Base-by-base conservation (phyloP, 2,797 vertebrate genomes). In the Cossypha polioptera region DNA sequence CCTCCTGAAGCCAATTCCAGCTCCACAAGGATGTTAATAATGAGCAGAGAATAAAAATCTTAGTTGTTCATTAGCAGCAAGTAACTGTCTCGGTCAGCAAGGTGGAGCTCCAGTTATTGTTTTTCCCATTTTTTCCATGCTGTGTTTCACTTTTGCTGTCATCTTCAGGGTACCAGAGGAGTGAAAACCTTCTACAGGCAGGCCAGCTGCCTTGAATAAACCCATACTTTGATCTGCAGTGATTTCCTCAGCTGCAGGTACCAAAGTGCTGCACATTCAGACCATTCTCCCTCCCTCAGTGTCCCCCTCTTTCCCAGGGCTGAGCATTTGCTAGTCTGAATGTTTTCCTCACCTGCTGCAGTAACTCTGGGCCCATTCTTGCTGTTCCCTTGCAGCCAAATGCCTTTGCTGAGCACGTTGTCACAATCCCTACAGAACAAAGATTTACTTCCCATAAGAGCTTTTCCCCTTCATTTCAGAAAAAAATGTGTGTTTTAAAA, bases 131-230 rank as follows among this genome's bases (percentile, higher is more conserved):
- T 51, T 51, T 29, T 29, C 50, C 50, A 51, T 29, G 50, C 4
- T 18, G 73, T 59, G 15, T 75, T 86, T 78, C 50, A 45, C 16
- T 1, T 33, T 75, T 74, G 43, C 71, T 33, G 18, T 8, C 78
- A 22, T 66, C 73, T 75, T 61, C 74, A 20, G 51, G 73, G 42
- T 20, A 11, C 10, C 2, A 5, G 15, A 62, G 55, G 29, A 73
- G 38, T 0, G 2, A 72, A 93, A 81, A 73, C 45, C 74, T 84
- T 11, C n/a, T 16, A 3, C 59, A 54, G 33, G 7, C 69, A 71
- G 51, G 21, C 80, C 80, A 89, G 71, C 88, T 89, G 80, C 77
- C 68, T 79, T 33, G 67, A 90, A 79, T 81, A 43, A 93, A 78
- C 67, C 63, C 1, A 0, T 48, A 0, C 66, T 90, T 84, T 66